Evolutionary conservation across 1,140 invertebrate species (phyloP), one percentile per base, ranked within the genome.

Genomic region (Pseudomyrmex cubaensis): DNA sequence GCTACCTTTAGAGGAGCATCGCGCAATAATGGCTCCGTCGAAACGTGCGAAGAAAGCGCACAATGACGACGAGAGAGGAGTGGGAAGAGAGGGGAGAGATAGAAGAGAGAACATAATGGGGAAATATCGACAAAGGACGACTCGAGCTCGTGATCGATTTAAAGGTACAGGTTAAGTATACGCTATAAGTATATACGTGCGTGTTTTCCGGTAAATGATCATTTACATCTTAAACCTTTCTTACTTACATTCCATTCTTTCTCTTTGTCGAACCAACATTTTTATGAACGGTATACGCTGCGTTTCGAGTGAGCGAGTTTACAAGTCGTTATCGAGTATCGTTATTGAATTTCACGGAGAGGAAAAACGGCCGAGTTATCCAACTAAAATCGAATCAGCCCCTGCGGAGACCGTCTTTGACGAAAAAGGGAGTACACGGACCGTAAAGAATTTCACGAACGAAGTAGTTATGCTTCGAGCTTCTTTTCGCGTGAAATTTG

Each of bases 401-500:
- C 54, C n/a, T 35, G 35, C 35, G 35, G 35, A 35, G 50, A 57
- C 12, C 13, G 8, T 52, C 48, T 57, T 67, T 63, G 56, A 44
- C 17, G 75, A 48, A 25, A 63, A 64, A 52, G 56, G 13, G 61
- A 35, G 35, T 7, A 35, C 57, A 44, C n/a, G 22, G 20, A 66
- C 52, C 13, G 35, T 50, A 63, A 84, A 84, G 77, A 87, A 69
- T 86, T 67, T 64, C 85, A 63, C 54, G 46, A 25, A 22, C 35
- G 56, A 54, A 35, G 63, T 85, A 82, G 82, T 88, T 72, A 69
- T 25, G n/a, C 50, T 17, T n/a, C 83, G 62, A 74, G 75, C 70
- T 85, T 84, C 75, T 87, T 88, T 88, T 25, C 77, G 75, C 75
- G 56, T 74, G 48, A 35, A 80, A 88, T 87, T 87, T 85, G 70